Base-by-base conservation (phyloP, 2,113 vertebrate genomes). In the Mirounga angustirostris region DNA sequence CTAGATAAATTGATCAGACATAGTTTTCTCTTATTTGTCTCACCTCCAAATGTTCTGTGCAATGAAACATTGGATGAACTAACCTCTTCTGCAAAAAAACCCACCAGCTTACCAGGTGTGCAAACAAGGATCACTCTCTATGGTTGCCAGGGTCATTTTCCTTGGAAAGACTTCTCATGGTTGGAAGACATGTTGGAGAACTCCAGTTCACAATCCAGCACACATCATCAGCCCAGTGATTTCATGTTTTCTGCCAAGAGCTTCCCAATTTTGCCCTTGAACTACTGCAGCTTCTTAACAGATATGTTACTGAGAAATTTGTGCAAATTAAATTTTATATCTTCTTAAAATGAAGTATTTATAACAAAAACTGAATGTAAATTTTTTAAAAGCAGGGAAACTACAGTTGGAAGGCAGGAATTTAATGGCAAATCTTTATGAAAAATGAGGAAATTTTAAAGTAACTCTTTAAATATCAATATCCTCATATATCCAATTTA, bases 401-500 rank as follows among this genome's bases (percentile, higher is more conserved):
- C 21, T 95, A 24, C 11, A 94, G 15, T 88, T 56, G 16, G 52
- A 91, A 93, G 71, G 73, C 19, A 93, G 24, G 14, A 56, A 71
- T 76, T 96, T 91, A 83, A 87, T 83, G 52, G 43, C 22, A 26
- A 52, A 65, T 83, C 28, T 92, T 69, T 91, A 78, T 59, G 58
- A 93, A 96, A 95, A 96, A 85, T 89, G 33, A 93, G 26, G n/a
- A 95, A 80, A 84, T 56, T 33, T 87, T 87, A 86, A 94, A 69
- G 43, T 79, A 84, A 94, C 22, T 82, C 54, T 86, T 81, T 40
- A 96, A 86, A 28, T 93, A 50, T 95, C 50, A 46, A 73, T 84
- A 91, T 43, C 6, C 18, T 94, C 69, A 92, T 61, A 84, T 86
- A 46, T 58, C 3, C 11, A 69, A 76, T 89, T 92, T 67, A 46